Conservation (phyloP, 2,888 invertebrate species). For the Drosophila seclusa region DNA sequence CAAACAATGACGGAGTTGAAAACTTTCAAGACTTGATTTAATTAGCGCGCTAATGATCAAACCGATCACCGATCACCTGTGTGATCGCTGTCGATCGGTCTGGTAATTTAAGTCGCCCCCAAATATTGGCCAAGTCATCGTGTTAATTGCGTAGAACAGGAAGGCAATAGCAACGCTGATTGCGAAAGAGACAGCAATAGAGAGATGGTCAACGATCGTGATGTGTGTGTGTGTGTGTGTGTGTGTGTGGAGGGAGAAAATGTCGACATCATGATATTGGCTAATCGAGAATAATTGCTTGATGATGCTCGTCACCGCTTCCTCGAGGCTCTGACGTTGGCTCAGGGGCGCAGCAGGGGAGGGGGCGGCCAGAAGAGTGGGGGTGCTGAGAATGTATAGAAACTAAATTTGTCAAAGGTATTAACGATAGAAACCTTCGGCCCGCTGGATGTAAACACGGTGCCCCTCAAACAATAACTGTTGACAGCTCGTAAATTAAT, state of each 20-base stretch:
- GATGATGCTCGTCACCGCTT: slow-evolving; percentile 47
- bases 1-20: slow-evolving; percentile 72
- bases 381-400: slow-evolving; percentile 34
- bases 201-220: slow-evolving; percentile 32
- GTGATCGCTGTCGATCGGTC: slow-evolving; percentile 37
- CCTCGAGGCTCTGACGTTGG: slow-evolving; percentile 8
- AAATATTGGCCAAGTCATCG: slow-evolving; percentile 60
- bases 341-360: not conserved
- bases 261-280: slow-evolving; percentile 62
- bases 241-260: slow-evolving; percentile 34
- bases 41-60: slow-evolving; percentile 73
- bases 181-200: slow-evolving; percentile 15
- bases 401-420: slow-evolving; percentile 72
- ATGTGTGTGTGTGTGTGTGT: not conserved
- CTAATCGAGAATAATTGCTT: slow-evolving; percentile 77
- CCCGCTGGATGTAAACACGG: slow-evolving; percentile 69
- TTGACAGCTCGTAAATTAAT: slow-evolving; percentile 81
- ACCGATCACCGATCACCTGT: slow-evolving; percentile 38
- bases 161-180: not conserved
- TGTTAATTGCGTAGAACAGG: slow-evolving; percentile 71
- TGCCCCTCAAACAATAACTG: slow-evolving; percentile 72
- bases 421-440: slow-evolving; percentile 49
- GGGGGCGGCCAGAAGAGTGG: not conserved
- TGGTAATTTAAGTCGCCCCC: slow-evolving; percentile 62
- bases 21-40: slow-evolving; percentile 65